Conservation (phyloP, 2,113 vertebrate species). For the Monarcha castaneiventris region DNA sequence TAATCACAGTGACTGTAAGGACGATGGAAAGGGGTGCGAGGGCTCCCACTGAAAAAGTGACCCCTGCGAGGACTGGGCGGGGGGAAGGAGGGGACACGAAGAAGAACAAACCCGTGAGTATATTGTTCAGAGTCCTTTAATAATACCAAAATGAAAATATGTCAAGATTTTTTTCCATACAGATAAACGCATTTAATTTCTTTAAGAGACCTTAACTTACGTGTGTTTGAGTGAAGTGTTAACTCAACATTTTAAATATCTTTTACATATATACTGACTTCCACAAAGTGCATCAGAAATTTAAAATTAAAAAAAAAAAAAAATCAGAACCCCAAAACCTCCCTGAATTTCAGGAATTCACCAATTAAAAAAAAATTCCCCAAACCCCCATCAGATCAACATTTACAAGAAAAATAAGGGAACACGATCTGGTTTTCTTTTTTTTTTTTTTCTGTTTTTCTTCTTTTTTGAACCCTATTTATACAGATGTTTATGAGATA, state of each 20-base stretch:
- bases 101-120: conserved; percentile 40
- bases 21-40: not conserved
- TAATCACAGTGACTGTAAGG: not conserved
- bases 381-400: conserved; percentile 78
- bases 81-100: conserved; percentile 10
- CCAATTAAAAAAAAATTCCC: conserved; percentile 71
- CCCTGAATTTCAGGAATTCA: conserved; percentile 99
- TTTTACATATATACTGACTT: conserved; percentile 99
- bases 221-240: conserved; percentile 89
- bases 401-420: conserved; percentile 87
- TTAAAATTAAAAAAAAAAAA: conserved; percentile 72
- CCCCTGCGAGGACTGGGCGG: not conserved
- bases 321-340: conserved; percentile 47
- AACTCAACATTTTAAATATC: conserved; percentile 96
- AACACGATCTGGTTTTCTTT: conserved; percentile 76
- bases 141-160: conserved; percentile 99
- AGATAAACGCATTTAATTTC: conserved; percentile 99
- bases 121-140: conserved; percentile 92
- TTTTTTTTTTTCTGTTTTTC: not conserved
- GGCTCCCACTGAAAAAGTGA: not conserved
- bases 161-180: conserved; percentile 90
- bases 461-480: conserved; percentile 78
- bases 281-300: conserved; percentile 99
- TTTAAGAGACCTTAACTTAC: conserved; percentile 86
- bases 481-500: conserved; percentile 85